Conservation (phyloP, 1,140 invertebrate species). For the Whitmania pigra region DNA sequence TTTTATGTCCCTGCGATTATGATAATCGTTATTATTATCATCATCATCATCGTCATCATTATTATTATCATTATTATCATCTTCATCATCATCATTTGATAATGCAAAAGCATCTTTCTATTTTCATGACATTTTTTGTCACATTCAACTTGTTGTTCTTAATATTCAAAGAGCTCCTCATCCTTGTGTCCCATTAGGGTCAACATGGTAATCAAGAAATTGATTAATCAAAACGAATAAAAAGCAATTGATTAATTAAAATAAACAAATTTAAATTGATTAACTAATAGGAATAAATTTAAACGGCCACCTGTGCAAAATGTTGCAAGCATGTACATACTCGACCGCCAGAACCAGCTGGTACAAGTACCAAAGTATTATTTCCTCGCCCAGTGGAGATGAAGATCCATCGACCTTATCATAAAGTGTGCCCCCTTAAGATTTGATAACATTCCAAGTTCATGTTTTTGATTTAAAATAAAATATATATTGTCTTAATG, state of each 20-base stretch:
- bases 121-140: too few species aligned
- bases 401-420: constrained; percentile 34
- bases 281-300: neutral
- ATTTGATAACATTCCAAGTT: constrained; percentile 1
- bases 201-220: too few species aligned
- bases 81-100: neutral
- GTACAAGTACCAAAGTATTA: constrained; percentile 38
- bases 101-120: too few species aligned
- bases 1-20: constrained; percentile 38
- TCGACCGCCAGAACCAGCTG: constrained; percentile 38
- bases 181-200: too few species aligned
- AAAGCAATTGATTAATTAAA: neutral
- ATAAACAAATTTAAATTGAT: too few species aligned
- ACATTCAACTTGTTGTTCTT: too few species aligned
- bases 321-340: constrained; percentile 39
- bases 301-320: constrained; percentile 35
- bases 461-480: constrained; percentile 9
- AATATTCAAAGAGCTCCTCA: too few species aligned
- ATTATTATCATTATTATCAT: neutral
- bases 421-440: constrained; percentile 36
- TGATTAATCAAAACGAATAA: too few species aligned
- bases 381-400: constrained; percentile 33
- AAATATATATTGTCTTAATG: neutral
- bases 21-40: neutral
- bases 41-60: neutral